Conservation (phyloP, 2,888 invertebrate genomes). For the Drosophila differens region DNA sequence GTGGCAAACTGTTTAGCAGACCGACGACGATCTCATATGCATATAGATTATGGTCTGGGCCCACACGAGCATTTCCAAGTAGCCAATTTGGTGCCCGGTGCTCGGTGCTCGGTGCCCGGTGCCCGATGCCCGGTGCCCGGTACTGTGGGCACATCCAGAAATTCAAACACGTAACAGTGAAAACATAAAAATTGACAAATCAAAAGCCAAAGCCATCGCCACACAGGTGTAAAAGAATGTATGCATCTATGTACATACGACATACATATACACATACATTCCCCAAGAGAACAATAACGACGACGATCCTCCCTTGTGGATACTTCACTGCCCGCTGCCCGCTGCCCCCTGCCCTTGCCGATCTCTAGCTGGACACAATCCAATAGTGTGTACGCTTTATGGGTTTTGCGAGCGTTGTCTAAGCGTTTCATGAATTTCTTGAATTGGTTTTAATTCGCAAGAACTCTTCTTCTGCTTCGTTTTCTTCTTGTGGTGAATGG, state of each 20-base stretch:
- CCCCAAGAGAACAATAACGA: not conserved
- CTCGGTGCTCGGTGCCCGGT: not conserved
- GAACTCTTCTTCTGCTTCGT: conserved; percentile 23
- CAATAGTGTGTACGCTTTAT: conserved; percentile 61
- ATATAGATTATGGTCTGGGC: conserved; percentile 35
- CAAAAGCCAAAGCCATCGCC: conserved; percentile 41
- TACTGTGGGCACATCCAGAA: conserved; percentile 30
- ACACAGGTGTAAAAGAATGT: conserved; percentile 9
- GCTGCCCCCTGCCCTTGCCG: not conserved
- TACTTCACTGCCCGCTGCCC: not conserved
- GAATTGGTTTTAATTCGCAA: conserved; percentile 61
- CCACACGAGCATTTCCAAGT: conserved; percentile 13
- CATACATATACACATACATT: not conserved
- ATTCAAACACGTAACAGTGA: conserved; percentile 75
- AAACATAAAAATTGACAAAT: conserved; percentile 81
- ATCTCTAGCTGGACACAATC: conserved; percentile 11
- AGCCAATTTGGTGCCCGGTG: conserved; percentile 13
- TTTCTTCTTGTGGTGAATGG: not conserved
- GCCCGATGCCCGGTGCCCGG: not conserved
- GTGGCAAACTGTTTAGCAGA: conserved; percentile 16
- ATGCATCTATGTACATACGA: not conserved
- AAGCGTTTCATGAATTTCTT: conserved; percentile 53
- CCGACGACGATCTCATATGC: conserved; percentile 35
- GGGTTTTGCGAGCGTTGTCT: conserved; percentile 50
- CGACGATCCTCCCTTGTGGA: conserved; percentile 3